Base-by-base conservation (phyloP, 2,113 vertebrate species). In the Anthoscopus minutus region DNA sequence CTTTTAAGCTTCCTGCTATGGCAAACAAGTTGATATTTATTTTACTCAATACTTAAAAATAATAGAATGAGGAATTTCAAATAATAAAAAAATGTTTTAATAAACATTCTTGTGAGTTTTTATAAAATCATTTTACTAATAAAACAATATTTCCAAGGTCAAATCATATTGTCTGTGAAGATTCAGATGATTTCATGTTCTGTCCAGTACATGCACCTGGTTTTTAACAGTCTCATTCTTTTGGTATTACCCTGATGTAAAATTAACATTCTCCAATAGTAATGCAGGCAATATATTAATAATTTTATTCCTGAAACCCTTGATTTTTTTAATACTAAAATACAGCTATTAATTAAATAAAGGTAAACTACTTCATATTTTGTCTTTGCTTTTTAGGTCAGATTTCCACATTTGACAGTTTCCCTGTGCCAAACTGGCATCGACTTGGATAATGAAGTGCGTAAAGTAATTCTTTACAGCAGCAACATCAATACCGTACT, bases 391-490 rank as follows among this genome's bases (percentile, higher is more conserved):
- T 95, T 96, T 93, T 94, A 81, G 74, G 93, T 86, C 62, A 93
- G 47, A 72, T 83, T 87, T 89, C 65, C n/a, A 58, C n/a, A 85
- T 82, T 64, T 92, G 65, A 38, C 24, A 64, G 58, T 80, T 92
- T 54, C n/a, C 37, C 44, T 69, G 60, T 81, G 65, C 60, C 51
- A 91, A 74, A 92, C 42, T 3, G 3, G 81, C 42, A 72, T 80
- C 88, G 77, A 31, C 45, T 90, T 91, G 80, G 95, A 89, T 96
- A 95, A 94, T 92, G 72, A 94, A 83, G n/a, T 85, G 47, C 82
- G 25, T 82, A 64, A 94, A 54, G 14, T 58, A 82, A 77, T 89
- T 77, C 62, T 94, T 82, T 89, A 57, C 22, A 62, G 50, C 31
- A 86, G 28, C 37, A 90, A 48, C 28, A 92, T 20, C 21, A 44